phyloP scores from a whole-genome alignment of 2,797 vertebrate genomes.

The Pteropus rufus region DNA sequence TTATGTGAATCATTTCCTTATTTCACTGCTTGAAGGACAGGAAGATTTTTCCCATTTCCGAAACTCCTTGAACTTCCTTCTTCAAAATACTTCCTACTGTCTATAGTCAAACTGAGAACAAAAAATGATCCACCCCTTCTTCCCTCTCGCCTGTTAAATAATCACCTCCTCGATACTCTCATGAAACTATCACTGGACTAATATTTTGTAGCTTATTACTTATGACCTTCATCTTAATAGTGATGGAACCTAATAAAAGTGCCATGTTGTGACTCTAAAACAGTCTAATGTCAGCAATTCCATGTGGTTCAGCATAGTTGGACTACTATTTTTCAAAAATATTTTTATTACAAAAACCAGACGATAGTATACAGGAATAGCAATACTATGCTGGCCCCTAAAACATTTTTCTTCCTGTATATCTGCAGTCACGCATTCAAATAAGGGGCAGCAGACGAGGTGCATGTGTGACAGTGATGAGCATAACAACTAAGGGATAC shows the following conservation, averaged over 20 bases:
- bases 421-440: background rate
- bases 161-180: background rate
- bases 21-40: background rate
- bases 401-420: background rate
- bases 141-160: background rate
- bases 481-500: background rate
- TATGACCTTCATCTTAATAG: background rate
- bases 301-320: background rate
- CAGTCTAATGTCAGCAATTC: background rate
- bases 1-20: background rate
- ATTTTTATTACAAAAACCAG: background rate
- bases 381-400: too few relatives aligned
- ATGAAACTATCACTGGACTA: background rate
- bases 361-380: background rate
- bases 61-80: background rate
- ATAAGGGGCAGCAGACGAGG: background rate
- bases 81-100: background rate
- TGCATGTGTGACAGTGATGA: fast-evolving
- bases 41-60: background rate
- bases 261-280: background rate
- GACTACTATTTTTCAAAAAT: background rate
- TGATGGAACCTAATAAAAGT: background rate
- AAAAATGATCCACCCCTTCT: too few relatives aligned
- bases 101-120: background rate
- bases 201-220: background rate